Conservation (phyloP, 2,113 vertebrate species). For the Apteryx mantelli region DNA sequence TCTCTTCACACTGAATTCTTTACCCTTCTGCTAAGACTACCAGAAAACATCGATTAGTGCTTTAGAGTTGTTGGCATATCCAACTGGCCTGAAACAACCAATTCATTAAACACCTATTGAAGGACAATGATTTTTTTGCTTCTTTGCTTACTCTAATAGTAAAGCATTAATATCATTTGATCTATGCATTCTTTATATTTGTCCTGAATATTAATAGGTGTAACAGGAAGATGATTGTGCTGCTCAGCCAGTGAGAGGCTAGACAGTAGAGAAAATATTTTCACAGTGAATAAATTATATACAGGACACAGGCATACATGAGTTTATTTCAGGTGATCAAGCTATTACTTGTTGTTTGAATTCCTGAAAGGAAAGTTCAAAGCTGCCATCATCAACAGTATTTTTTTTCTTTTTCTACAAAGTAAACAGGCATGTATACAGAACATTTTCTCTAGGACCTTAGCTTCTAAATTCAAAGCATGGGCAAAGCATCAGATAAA, state of each 20-base stretch:
- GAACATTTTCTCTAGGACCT: background rate
- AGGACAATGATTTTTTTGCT: background rate
- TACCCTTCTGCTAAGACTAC: constrained; percentile 25
- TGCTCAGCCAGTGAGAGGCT: background rate
- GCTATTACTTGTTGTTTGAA: background rate
- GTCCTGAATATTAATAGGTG: background rate
- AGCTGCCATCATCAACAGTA: background rate
- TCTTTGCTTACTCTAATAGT: constrained; percentile 4
- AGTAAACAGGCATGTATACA: background rate
- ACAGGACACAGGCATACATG: background rate
- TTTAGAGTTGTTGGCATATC: background rate
- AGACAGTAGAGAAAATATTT: constrained; percentile 34
- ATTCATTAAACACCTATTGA: background rate
- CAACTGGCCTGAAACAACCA: background rate
- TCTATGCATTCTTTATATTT: constrained; percentile 31
- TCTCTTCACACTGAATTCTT: background rate
- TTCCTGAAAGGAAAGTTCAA: constrained; percentile 31
- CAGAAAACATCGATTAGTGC: constrained; percentile 3
- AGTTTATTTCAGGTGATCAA: constrained; percentile 37
- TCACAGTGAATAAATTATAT: background rate
- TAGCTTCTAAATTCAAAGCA: background rate
- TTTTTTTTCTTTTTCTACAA: background rate
- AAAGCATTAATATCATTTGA: background rate
- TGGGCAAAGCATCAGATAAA: background rate
- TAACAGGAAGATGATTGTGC: background rate